Percentiles rank a stretch among this genome's conserved stretches.
phyloP scores from a whole-genome alignment of 1,140 invertebrate species.

The Procambarus virginalis region DNA sequence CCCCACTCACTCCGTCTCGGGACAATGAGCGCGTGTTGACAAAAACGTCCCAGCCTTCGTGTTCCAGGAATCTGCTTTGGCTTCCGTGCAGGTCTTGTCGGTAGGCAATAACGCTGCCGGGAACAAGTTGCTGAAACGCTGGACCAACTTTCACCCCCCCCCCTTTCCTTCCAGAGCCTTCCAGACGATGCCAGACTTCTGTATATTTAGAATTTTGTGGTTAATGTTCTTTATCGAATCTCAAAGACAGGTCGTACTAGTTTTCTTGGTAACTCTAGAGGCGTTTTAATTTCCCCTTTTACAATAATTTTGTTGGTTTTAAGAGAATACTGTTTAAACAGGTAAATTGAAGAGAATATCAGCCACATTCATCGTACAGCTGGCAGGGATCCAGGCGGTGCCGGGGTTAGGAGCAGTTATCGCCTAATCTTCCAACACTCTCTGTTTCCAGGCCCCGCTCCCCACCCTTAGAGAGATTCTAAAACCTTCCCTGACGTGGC shows the following conservation, averaged over 20 bases:
- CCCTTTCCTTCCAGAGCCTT: slow-evolving; percentile 51
- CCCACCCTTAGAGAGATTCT: slow-evolving; percentile 5
- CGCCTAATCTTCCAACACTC: slow-evolving; percentile 64
- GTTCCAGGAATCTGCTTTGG: slow-evolving; percentile 7
- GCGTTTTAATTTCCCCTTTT: too few species aligned
- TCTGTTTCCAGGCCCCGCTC: slow-evolving; percentile 52
- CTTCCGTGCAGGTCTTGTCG: slow-evolving; percentile 38
- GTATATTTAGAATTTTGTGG: not conserved
- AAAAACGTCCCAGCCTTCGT: not conserved
- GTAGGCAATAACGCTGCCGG: slow-evolving; percentile 44
- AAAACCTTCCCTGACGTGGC: not conserved
- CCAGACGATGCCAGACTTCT: slow-evolving; percentile 17
- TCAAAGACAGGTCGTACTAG: too few species aligned
- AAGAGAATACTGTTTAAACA: too few species aligned
- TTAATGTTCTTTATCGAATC: too few species aligned
- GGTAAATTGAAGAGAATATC: not conserved
- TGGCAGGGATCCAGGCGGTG: slow-evolving; percentile 34
- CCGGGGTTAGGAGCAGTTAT: slow-evolving; percentile 64
- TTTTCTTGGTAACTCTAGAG: too few species aligned
- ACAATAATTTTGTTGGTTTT: too few species aligned
- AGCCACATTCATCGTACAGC: slow-evolving; percentile 27
- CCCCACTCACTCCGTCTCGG: not conserved
- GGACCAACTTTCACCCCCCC: slow-evolving; percentile 54
- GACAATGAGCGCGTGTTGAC: not conserved
- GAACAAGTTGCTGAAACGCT: slow-evolving; percentile 64